Evolutionary conservation across 2,113 vertebrate genomes (phyloP).

Genomic region (Chrysochloris asiatica): DNA sequence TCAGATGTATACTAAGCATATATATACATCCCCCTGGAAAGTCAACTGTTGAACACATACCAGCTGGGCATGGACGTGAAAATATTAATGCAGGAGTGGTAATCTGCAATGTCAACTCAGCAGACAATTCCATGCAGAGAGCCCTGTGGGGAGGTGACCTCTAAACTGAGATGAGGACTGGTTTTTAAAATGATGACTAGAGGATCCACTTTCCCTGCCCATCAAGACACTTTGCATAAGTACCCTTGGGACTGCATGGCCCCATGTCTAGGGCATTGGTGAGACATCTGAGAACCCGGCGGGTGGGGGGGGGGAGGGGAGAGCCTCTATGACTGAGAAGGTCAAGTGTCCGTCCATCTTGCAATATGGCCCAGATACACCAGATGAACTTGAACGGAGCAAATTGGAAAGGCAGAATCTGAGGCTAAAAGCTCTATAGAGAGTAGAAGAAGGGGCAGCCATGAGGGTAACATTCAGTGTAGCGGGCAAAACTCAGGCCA

Average conservation of each 20-base stretch:
- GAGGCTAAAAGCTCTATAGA: too few species aligned
- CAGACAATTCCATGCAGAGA: too few species aligned
- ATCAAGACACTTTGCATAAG: background rate
- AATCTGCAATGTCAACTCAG: background rate
- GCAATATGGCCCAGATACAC: background rate
- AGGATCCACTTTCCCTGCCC: background rate
- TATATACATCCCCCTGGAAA: background rate
- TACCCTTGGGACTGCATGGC: background rate
- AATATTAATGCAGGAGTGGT: accelerated
- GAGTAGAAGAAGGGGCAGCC: background rate
- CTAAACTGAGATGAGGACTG: background rate
- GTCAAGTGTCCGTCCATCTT: background rate
- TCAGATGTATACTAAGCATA: background rate
- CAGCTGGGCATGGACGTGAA: accelerated
- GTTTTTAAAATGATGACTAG: background rate
- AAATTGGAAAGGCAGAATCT: background rate
- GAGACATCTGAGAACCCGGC: background rate
- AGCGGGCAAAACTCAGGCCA: background rate
- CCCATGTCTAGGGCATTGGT: background rate
- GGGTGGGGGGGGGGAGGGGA: too few species aligned
- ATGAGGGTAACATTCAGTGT: background rate
- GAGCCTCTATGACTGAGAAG: background rate
- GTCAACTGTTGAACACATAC: background rate
- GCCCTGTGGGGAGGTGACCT: background rate
- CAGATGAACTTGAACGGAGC: background rate